Evolutionary conservation across 2,888 invertebrate genomes (phyloP).

Genomic region (Apoderus coryli): DNA sequence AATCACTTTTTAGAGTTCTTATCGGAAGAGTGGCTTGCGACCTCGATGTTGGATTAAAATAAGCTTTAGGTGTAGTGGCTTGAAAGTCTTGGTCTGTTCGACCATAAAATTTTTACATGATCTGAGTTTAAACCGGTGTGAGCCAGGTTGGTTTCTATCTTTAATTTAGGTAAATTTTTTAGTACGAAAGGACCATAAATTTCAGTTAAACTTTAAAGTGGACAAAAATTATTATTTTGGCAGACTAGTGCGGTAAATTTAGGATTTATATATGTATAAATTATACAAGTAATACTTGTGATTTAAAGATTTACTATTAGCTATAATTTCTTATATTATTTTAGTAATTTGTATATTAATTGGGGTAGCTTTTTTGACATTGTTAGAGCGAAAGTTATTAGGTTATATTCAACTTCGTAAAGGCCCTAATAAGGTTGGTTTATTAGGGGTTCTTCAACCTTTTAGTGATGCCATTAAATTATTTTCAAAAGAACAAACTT

Average conservation of each 20-base stretch:
- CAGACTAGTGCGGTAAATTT: constrained; percentile 58
- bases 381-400: constrained; percentile 56
- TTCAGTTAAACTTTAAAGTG: constrained; percentile 38
- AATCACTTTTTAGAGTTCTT: constrained; percentile 59
- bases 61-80: constrained; percentile 50
- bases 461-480: constrained; percentile 61
- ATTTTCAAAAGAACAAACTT: constrained; percentile 49
- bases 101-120: constrained; percentile 74
- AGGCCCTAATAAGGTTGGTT: constrained; percentile 55
- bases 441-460: constrained; percentile 49
- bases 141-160: constrained; percentile 81
- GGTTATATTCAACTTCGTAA: constrained; percentile 60
- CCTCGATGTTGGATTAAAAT: constrained; percentile 82
- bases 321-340: constrained; percentile 31
- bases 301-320: constrained; percentile 31
- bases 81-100: constrained; percentile 62
- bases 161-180: constrained; percentile 42
- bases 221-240: constrained; percentile 37
- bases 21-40: constrained; percentile 64
- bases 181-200: constrained; percentile 68
- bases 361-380: constrained; percentile 54
- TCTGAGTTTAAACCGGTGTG: constrained; percentile 77
- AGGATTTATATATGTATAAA: constrained; percentile 47
- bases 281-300: constrained; percentile 42
- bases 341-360: constrained; percentile 46